phyloP scores from a whole-genome alignment of 1,140 invertebrate species.

The Drosophila ercepeae region DNA sequence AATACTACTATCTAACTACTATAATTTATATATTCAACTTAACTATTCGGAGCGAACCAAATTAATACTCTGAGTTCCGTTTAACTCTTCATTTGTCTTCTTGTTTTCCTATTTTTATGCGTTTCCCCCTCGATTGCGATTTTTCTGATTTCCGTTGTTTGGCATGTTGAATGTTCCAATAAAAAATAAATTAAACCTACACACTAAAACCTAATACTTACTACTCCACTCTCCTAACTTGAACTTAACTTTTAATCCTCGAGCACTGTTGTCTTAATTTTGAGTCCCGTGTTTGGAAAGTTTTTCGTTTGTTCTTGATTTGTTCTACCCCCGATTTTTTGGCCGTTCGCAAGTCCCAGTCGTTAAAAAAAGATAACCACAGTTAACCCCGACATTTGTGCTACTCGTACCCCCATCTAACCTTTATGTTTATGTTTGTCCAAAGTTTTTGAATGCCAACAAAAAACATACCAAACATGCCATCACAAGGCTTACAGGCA shows the following conservation, averaged over 20 bases:
- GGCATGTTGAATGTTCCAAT: constrained; percentile 47
- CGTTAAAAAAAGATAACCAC: constrained; percentile 43
- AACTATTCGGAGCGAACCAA: constrained; percentile 33
- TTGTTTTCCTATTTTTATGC: constrained; percentile 17
- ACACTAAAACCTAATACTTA: constrained; percentile 33
- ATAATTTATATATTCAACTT: constrained; percentile 38
- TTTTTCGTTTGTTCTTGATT: constrained; percentile 41
- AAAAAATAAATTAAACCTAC: background rate
- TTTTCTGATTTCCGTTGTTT: constrained; percentile 44
- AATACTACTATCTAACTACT: constrained; percentile 28
- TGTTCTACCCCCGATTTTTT: constrained; percentile 20
- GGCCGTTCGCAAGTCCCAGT: constrained; percentile 22
- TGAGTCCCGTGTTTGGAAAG: constrained; percentile 37
- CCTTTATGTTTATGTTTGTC: constrained; percentile 38
- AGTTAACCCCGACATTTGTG: constrained; percentile 38
- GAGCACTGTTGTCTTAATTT: constrained; percentile 17
- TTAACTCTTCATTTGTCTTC: constrained; percentile 47
- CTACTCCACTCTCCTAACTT: constrained; percentile 17
- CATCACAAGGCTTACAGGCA: constrained; percentile 5
- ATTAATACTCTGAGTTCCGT: constrained; percentile 44
- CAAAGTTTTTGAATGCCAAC: constrained; percentile 32
- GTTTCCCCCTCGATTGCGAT: constrained; percentile 27
- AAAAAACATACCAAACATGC: constrained; percentile 10
- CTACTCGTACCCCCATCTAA: constrained; percentile 24
- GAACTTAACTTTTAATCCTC: constrained; percentile 14